Evolutionary conservation across 2,113 vertebrate genomes (phyloP), one percentile per base, ranked within the genome.

Genomic region (Rhadina sibilatrix): DNA sequence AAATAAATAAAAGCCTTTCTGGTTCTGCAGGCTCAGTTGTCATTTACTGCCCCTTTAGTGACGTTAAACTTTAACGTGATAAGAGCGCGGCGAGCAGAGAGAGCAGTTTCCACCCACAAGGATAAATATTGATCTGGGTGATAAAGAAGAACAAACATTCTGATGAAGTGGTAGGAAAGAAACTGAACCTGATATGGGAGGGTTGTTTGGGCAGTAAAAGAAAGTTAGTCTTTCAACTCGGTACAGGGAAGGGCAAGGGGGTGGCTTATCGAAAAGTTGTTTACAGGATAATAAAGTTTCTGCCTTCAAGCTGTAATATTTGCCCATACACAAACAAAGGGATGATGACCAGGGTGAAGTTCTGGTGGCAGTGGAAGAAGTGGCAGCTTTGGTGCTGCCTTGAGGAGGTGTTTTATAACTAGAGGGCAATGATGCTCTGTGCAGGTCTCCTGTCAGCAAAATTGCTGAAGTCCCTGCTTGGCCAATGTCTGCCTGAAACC

Each of bases 111-210:
- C 95, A 95, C 97, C 96, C 95, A 94, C 93, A 90, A 71, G 65
- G 93, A 94, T 91, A 97, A 97, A 97, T 87, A 97, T 93, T 95
- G 96, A 94, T 97, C 75, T 59, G 60, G 1, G 35, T 87, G 94
- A 97, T 97, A 97, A 91, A 89, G 74, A 61, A 95, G 92, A 96
- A 17, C 90, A 97, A 97, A 97, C 95, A 97, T 60, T 95, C 71
- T 89, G 84, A 87, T 78, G 82, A 30, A 95, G 81, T 68, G 74
- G 87, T 91, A 86, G 64, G 87, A 90, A 94, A 91, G 84, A 95
- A 94, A 95, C 83, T 44, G 40, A 94, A 65, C 56, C 61, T 52
- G 93, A 83, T 90, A 89, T 0, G 17, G 83, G 84, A 80, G 56
- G 75, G 82, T 93, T 94, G 61, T 90, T 96, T 63, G 90, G 3